Conservation (phyloP, 2,113 vertebrate genomes). For the Acanthochromis polyacanthus region DNA sequence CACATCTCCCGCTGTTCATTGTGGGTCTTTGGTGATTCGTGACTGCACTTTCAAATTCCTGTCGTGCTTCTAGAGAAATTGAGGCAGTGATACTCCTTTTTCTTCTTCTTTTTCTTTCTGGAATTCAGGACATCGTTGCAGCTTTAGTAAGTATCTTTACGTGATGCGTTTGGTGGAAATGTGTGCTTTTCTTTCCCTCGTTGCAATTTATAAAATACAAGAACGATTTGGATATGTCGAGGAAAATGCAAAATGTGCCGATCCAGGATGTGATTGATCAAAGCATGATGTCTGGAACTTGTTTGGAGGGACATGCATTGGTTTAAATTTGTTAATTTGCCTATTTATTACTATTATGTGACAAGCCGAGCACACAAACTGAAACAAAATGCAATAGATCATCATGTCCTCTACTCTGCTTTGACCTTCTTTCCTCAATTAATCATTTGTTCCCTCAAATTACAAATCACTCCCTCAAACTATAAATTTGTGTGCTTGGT, state of each 20-base stretch:
- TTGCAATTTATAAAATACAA: no score
- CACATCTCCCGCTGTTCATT: slow-evolving; percentile 34
- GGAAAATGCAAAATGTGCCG: not conserved
- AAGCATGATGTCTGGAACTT: no score
- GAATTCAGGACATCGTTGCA: not conserved
- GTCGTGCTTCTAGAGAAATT: not conserved
- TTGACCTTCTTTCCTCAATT: not conserved
- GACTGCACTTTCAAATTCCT: slow-evolving; percentile 4
- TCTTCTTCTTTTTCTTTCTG: not conserved
- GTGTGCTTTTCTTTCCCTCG: no score
- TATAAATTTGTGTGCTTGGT: not conserved
- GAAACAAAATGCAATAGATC: not conserved
- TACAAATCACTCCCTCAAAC: slow-evolving; percentile 16
- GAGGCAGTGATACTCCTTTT: slow-evolving; percentile 1
- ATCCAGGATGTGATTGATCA: no score
- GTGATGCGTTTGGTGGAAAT: no score
- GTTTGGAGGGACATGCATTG: no score
- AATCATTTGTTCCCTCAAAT: not conserved
- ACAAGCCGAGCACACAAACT: not conserved
- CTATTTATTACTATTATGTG: not conserved
- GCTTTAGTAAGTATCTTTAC: no score
- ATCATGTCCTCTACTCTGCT: not conserved
- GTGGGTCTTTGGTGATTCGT: slow-evolving; percentile 14
- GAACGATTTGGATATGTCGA: not conserved
- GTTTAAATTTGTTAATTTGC: not conserved